Conservation (phyloP, 2,113 vertebrate genomes). For the Dryoscopus gambensis region DNA sequence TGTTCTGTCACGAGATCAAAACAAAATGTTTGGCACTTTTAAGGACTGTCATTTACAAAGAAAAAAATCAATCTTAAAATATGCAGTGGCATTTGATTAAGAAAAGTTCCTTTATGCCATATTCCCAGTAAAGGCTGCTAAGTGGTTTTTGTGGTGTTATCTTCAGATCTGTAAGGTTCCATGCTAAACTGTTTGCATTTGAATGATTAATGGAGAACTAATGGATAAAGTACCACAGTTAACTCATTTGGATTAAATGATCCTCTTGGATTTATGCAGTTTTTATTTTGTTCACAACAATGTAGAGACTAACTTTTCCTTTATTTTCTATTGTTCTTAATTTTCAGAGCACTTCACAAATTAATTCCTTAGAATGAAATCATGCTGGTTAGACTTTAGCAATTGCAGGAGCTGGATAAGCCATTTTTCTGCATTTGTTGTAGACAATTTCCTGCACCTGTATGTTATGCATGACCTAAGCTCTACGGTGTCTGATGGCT, state of each 20-base stretch:
- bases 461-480: neutral
- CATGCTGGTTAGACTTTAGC: neutral
- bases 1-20: neutral
- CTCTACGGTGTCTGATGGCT: neutral
- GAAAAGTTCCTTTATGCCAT: neutral
- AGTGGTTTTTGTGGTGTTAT: neutral
- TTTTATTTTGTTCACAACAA: neutral
- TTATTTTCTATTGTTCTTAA: neutral
- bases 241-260: neutral
- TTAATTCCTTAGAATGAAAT: neutral
- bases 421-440: neutral
- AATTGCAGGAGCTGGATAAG: neutral
- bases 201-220: neutral
- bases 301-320: neutral
- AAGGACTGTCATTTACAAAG: neutral
- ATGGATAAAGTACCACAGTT: neutral
- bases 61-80: conserved; percentile 13
- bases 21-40: neutral
- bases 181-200: neutral
- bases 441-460: neutral
- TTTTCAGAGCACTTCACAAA: neutral
- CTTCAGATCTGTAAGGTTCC: neutral
- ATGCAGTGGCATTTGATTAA: conserved; percentile 17
- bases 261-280: neutral
- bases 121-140: neutral